phyloP scores from a whole-genome alignment of 2,888 invertebrate genomes.

The Pseudococcus longispinus region DNA sequence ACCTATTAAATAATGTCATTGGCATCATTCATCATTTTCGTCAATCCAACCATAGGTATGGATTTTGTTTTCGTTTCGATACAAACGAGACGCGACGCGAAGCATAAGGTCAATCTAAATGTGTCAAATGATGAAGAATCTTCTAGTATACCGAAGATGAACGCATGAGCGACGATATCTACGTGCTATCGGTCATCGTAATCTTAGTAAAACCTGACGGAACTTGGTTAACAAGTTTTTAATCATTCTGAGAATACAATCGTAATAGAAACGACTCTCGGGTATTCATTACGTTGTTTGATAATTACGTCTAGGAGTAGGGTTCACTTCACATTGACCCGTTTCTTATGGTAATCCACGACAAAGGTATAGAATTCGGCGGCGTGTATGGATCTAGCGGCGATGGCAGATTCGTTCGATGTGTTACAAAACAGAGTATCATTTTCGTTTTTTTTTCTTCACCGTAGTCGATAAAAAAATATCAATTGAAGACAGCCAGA shows the following conservation, averaged over 20 bases:
- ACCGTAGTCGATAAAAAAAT: neutral
- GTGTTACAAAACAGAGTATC: neutral
- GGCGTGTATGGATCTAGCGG: neutral
- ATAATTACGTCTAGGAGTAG: conserved; percentile 24
- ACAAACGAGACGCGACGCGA: neutral
- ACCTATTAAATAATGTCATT: neutral
- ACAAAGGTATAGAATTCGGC: neutral
- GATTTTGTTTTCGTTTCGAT: neutral
- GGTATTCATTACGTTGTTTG: conserved; percentile 9
- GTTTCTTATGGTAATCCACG: conserved; percentile 30
- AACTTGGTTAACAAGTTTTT: conserved; percentile 29
- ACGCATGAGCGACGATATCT: conserved; percentile 26
- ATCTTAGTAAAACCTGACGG: conserved; percentile 24
- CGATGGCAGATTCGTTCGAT: neutral
- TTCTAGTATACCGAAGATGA: neutral
- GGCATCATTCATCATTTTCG: conserved; percentile 3
- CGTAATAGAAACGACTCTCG: conserved; percentile 1
- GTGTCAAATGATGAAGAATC: neutral
- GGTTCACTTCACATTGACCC: conserved; percentile 37
- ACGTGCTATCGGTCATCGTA: conserved; percentile 26
- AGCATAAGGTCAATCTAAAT: neutral
- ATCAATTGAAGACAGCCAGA: neutral
- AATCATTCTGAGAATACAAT: conserved; percentile 15
- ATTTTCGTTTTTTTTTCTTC: neutral
- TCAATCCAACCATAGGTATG: neutral